Conservation (phyloP, 2,888 invertebrate genomes). For the Cerastis rubricosa region DNA sequence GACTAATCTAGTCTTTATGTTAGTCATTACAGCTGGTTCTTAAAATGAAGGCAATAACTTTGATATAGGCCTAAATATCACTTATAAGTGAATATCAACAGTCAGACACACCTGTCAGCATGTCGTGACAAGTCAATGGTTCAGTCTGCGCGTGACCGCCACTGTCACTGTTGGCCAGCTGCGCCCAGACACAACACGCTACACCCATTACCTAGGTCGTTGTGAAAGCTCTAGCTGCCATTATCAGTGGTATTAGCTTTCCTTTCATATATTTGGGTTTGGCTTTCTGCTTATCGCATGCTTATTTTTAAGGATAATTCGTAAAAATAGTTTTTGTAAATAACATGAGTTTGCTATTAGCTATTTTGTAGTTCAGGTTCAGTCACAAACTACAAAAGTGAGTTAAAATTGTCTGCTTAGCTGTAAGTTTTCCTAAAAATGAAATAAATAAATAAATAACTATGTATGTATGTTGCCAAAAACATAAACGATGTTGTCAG, state of each 20-base stretch:
- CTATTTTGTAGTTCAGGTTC: neutral
- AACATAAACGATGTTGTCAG: no score
- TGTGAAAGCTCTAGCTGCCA: neutral
- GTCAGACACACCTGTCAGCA: neutral
- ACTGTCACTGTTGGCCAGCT: neutral
- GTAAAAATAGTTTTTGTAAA: neutral
- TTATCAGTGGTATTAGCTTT: neutral
- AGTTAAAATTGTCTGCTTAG: neutral
- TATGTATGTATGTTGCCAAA: neutral
- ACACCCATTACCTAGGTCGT: slow-evolving; percentile 17
- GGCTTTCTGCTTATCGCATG: neutral
- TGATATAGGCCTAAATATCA: no score
- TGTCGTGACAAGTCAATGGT: slow-evolving; percentile 5
- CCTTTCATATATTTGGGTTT: neutral
- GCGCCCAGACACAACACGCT: slow-evolving; percentile 45
- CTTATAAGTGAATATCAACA: neutral
- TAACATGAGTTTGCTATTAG: neutral
- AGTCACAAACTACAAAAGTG: neutral
- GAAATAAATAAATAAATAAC: no score
- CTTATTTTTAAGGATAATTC: no score
- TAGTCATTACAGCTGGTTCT: neutral
- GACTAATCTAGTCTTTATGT: neutral
- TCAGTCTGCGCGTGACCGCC: neutral
- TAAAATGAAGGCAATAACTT: neutral
- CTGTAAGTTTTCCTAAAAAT: no score